These are phyloP conservation scores for Hyles lineata DNA, from an alignment of 2,888 invertebrate genomes.

Conservation along the genomic window DNA sequence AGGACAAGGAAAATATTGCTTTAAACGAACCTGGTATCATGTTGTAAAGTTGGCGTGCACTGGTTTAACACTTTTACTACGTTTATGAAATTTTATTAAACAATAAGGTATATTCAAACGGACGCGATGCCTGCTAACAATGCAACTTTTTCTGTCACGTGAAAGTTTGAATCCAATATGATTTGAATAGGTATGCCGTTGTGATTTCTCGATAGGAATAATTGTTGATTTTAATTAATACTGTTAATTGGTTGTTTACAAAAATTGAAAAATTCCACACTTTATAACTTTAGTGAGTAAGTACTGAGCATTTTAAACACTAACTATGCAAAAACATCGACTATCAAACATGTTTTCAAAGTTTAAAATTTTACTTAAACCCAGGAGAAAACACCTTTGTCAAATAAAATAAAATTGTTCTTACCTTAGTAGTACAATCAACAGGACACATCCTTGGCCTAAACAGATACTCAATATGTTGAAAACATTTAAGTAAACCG, in stretches of 20 bases:
- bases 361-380: conserved; percentile 4
- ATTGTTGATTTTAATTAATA: conserved; percentile 36
- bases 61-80: not conserved
- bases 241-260: not conserved
- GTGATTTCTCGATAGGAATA: conserved; percentile 48
- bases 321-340: not conserved
- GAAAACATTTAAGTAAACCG: conserved; percentile 38
- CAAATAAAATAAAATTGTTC: conserved; percentile 21
- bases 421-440: conserved; percentile 26
- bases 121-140: conserved; percentile 61
- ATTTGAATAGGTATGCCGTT: conserved; percentile 58
- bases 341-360: conserved; percentile 33
- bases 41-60: not conserved
- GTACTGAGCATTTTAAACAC: not conserved
- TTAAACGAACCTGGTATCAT: not conserved
- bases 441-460: conserved; percentile 30
- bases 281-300: not conserved
- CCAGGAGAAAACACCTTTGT: not conserved
- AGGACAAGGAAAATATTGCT: conserved; percentile 16
- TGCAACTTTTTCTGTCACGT: conserved; percentile 67
- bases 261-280: not conserved
- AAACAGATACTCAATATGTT: conserved; percentile 27
- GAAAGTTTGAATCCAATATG: conserved; percentile 71
- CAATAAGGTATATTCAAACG: conserved; percentile 41
- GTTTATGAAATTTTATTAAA: conserved; percentile 4